Percentiles rank a stretch among this genome's conserved stretches.
These are phyloP conservation scores for Folsomia candida DNA, from an alignment of 2,888 invertebrate species.

Conservation along the genomic window DNA sequence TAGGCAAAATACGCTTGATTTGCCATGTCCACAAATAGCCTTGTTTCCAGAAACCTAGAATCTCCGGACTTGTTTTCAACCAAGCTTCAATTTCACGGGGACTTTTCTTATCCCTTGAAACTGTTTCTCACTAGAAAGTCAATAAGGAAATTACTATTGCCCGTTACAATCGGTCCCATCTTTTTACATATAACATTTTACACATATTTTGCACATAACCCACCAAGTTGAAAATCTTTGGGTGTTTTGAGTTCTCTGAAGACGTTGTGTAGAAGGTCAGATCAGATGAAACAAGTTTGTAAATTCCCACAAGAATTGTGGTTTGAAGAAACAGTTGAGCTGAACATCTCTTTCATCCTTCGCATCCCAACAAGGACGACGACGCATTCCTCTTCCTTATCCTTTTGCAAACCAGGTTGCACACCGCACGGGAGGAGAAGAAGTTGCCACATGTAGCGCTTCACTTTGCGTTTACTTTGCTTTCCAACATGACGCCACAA, in stretches of 20 bases:
- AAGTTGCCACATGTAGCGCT: too few species aligned
- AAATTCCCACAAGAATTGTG: slow-evolving; percentile 15
- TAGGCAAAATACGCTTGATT: slow-evolving; percentile 84
- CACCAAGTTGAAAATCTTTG: neutral
- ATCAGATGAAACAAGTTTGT: neutral
- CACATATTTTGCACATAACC: too few species aligned
- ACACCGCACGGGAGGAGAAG: neutral
- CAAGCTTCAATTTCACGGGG: slow-evolving; percentile 45
- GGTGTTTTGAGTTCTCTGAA: neutral
- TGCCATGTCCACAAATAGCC: slow-evolving; percentile 91
- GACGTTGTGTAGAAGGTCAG: slow-evolving; percentile 10
- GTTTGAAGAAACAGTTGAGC: slow-evolving; percentile 19
- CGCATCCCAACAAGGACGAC: neutral
- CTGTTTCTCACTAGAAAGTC: slow-evolving; percentile 69
- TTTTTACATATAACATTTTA: too few species aligned
- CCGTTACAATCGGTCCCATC: slow-evolving; percentile 87
- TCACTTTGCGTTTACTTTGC: too few species aligned
- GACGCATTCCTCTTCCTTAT: neutral
- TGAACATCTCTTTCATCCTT: slow-evolving; percentile 13
- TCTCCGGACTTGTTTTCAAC: slow-evolving; percentile 77
- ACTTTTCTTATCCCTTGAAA: slow-evolving; percentile 23
- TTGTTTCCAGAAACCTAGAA: slow-evolving; percentile 95
- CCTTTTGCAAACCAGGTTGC: neutral
- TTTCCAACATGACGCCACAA: neutral
- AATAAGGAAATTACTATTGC: slow-evolving; percentile 95